Percentiles rank a stretch among this genome's conserved stretches.
phyloP scores from a whole-genome alignment of 2,113 vertebrate species.

The Nothobranchius kuhntae region DNA sequence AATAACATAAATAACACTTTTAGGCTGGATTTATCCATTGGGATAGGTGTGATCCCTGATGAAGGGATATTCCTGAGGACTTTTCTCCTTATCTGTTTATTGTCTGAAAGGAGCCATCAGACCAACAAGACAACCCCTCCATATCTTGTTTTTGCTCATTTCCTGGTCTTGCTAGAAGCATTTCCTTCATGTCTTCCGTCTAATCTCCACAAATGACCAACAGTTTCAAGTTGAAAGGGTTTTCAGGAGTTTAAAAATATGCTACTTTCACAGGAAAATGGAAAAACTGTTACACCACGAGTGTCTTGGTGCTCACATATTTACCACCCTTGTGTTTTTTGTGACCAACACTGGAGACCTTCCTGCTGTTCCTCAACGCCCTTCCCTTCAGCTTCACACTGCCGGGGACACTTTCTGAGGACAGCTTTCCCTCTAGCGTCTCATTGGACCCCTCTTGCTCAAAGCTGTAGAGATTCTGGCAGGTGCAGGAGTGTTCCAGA shows the following conservation, averaged over 20 bases:
- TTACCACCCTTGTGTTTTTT: constrained; percentile 23
- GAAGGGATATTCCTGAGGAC: not conserved
- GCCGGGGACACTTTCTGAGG: not conserved
- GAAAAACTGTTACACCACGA: constrained; percentile 40
- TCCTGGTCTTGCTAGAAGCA: not conserved
- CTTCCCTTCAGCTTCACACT: constrained; percentile 22
- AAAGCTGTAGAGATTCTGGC: constrained; percentile 27
- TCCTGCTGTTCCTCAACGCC: constrained; percentile 30
- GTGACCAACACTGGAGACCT: constrained; percentile 5
- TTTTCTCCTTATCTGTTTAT: not conserved
- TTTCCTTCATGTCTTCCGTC: constrained; percentile 11
- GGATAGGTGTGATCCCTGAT: no score
- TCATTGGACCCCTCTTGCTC: not conserved
- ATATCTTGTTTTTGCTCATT: constrained; percentile 18
- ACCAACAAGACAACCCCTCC: not conserved
- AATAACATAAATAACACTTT: no score
- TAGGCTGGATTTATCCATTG: no score
- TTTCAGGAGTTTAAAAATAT: not conserved
- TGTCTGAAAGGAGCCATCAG: constrained; percentile 1
- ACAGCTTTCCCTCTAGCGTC: accelerated
- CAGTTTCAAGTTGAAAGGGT: not conserved
- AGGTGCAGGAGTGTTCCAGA: not conserved
- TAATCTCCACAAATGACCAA: not conserved
- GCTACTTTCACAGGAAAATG: not conserved
- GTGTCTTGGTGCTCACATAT: constrained; percentile 11